These are phyloP conservation scores for Malacosoma neustria DNA, from an alignment of 2,888 invertebrate genomes.

Conservation along the genomic window DNA sequence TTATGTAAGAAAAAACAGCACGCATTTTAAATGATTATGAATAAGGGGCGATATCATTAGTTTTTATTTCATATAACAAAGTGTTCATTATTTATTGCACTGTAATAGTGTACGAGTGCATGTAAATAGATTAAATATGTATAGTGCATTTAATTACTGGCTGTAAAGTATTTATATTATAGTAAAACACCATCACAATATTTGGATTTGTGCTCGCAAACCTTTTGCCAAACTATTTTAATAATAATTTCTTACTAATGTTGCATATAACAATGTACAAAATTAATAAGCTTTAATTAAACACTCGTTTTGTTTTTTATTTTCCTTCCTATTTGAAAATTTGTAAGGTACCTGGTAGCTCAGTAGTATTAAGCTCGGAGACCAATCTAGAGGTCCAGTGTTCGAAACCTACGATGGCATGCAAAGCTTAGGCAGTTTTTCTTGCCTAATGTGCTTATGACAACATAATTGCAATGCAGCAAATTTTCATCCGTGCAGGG, in stretches of 20 bases:
- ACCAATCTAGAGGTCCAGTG: too few species aligned
- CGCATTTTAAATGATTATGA: too few species aligned
- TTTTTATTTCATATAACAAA: too few species aligned
- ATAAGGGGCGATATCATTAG: too few species aligned
- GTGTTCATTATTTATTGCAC: slow-evolving; percentile 55
- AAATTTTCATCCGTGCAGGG: too few species aligned
- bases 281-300: slow-evolving; percentile 73
- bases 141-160: slow-evolving; percentile 66
- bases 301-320: slow-evolving; percentile 31
- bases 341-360: too few species aligned
- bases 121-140: slow-evolving; percentile 62
- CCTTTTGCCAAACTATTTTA: slow-evolving; percentile 14
- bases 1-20: too few species aligned
- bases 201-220: slow-evolving; percentile 7
- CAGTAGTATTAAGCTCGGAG: too few species aligned
- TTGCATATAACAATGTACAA: slow-evolving; percentile 66
- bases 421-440: too few species aligned
- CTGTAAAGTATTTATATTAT: slow-evolving; percentile 59
- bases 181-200: slow-evolving; percentile 36
- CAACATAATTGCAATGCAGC: too few species aligned
- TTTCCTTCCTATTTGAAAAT: slow-evolving; percentile 7
- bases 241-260: slow-evolving; percentile 50
- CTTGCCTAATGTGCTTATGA: too few species aligned
- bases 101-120: slow-evolving; percentile 28
- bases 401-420: too few species aligned